Evolutionary conservation across 53 echinoderm and acorn worm species (phyloP).

Genomic region (Pentamera pediparva): DNA sequence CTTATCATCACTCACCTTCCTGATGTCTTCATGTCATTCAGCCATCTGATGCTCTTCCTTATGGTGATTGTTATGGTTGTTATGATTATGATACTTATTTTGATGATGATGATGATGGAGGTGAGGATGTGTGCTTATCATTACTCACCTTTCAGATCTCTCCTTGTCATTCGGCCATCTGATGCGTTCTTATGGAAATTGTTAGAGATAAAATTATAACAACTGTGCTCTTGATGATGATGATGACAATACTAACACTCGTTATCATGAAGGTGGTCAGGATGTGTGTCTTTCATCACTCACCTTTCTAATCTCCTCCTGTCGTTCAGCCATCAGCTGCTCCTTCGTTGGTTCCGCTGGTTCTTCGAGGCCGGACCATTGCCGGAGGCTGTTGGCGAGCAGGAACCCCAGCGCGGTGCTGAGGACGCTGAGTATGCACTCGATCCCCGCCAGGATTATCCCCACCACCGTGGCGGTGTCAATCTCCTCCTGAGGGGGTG

Average conservation of each 20-base stretch:
- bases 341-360: conserved; percentile 55
- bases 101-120: background rate
- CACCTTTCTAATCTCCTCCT: conserved; percentile 92
- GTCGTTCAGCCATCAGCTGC: conserved; percentile 80
- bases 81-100: too few relatives aligned
- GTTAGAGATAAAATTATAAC: too few relatives aligned
- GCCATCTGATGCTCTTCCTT: conserved; percentile 72
- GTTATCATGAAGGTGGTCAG: background rate
- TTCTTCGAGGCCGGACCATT: conserved; percentile 43
- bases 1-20: conserved; percentile 83
- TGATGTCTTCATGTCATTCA: conserved; percentile 81
- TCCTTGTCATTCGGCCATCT: conserved; percentile 84
- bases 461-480: conserved; percentile 68
- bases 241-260: background rate
- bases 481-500: conserved; percentile 53
- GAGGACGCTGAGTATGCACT: conserved; percentile 64
- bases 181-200: conserved; percentile 34
- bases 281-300: too few relatives aligned
- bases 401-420: conserved; percentile 57
- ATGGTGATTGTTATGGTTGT: background rate
- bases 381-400: conserved; percentile 72
- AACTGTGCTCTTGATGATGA: too few relatives aligned
- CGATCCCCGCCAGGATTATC: conserved; percentile 58
- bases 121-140: too few relatives aligned
- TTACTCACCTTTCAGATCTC: conserved; percentile 83